Evolutionary conservation across 1,140 invertebrate genomes (phyloP).

Genomic region (Platyscapa corneri): DNA sequence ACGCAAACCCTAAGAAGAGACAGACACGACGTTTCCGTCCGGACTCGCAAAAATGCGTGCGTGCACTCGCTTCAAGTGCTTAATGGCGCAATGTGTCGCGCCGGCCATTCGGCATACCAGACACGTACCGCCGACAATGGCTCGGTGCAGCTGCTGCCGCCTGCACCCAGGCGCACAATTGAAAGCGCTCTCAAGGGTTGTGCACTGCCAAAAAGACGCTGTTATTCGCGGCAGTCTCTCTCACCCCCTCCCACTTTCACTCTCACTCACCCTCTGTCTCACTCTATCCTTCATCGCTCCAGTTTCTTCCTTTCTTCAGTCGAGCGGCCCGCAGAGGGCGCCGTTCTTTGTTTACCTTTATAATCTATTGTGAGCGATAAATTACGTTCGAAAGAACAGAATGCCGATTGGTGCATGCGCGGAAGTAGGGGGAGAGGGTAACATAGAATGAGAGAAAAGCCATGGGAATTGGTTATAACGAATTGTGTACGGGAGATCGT

Average conservation of each 20-base stretch:
- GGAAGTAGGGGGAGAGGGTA: background rate
- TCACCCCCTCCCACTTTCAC: too few species aligned
- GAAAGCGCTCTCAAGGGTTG: background rate
- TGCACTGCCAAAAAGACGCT: background rate
- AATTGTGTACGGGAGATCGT: background rate
- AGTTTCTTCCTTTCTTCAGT: too few species aligned
- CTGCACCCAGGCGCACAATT: background rate
- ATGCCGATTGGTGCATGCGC: too few species aligned
- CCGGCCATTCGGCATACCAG: background rate
- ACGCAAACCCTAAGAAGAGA: background rate
- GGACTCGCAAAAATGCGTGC: background rate
- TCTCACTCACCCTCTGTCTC: too few species aligned
- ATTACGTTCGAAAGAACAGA: background rate
- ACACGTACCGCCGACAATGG: slow-evolving; percentile 10
- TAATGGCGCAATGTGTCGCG: background rate
- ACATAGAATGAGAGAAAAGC: too few species aligned
- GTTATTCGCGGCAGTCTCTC: background rate
- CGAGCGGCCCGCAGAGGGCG: background rate
- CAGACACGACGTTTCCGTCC: background rate
- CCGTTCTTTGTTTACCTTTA: slow-evolving; percentile 25
- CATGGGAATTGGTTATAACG: background rate
- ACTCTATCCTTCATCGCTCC: background rate
- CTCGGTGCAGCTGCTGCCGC: background rate
- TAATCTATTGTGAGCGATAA: background rate
- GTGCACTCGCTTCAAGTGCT: background rate